Evolutionary conservation across 1,140 invertebrate genomes (phyloP), one percentile per base, ranked within the genome.

Genomic region (Aphaenogaster rudis): DNA sequence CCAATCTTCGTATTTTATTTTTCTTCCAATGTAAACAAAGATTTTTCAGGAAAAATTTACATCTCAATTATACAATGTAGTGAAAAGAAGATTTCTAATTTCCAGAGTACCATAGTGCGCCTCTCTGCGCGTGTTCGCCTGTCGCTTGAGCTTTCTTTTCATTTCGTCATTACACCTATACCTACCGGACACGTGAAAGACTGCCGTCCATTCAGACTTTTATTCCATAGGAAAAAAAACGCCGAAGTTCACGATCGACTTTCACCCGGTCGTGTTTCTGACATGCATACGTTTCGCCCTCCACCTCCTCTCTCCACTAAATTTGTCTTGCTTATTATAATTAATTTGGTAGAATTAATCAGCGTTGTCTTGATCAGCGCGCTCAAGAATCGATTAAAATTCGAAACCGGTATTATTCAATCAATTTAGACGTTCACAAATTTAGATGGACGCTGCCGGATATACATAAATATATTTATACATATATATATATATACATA

Each of bases 231-330:
- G 17, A 89, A 88, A 63, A 28, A 45, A 88, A 77, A 67, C 77
- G 64, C 69, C 93, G 90, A 95, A 95, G 94, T 95, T 95, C 94
- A 94, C 92, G 94, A 94, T 95, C 94, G 93, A 94, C 94, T 95
- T 95, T 95, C 94, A 94, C 94, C 92, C 76, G n/a, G 63, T 86
- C 82, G 82, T 39, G 77, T 90, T 92, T 93, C 91, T 93, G 88
- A 87, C 89, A 90, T 91, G 91, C 86, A 77, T 88, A 88, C 91
- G 15, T 52, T 2, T 78, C 84, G 76, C 85, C 11, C 66, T 50
- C 21, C 42, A 28, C 2, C 15, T 42, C 3, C 15, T n/a, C 8
- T 66, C 8, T 11, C n/a, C 5, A 21, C 5, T 21, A 1, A 67
- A 21, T 54, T 82, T 71, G 3, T 15, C 9, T 71, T 33, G 33